These are phyloP conservation scores for Rhegmatorhina hoffmannsi DNA, from an alignment of 2,113 vertebrate species.

Conservation along the genomic window DNA sequence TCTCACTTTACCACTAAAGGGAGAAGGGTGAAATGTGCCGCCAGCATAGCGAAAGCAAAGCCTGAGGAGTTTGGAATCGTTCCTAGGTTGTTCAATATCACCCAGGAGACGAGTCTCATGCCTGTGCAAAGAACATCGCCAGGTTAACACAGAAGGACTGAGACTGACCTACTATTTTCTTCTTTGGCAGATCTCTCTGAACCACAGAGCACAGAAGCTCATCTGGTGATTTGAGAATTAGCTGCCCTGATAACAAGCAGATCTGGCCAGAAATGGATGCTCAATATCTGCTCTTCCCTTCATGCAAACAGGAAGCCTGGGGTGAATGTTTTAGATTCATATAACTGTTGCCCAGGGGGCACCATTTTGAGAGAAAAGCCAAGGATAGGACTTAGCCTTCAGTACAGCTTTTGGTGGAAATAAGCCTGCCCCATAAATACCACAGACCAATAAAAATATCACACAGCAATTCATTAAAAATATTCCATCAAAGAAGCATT, in stretches of 20 bases:
- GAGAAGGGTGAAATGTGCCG: not conserved
- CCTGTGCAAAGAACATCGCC: not conserved
- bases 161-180: constrained; percentile 32
- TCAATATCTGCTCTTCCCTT: not conserved
- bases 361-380: not conserved
- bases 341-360: not conserved
- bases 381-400: not conserved
- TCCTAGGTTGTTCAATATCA: constrained; percentile 30
- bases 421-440: not conserved
- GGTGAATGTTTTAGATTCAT: not conserved
- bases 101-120: not conserved
- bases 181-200: not conserved
- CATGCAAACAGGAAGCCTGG: not conserved
- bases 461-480: not conserved
- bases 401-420: not conserved
- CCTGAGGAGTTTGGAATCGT: not conserved
- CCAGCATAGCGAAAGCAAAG: not conserved
- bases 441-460: not conserved
- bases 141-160: not conserved
- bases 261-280: constrained; percentile 13
- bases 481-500: not conserved
- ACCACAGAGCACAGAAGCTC: not conserved
- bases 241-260: not conserved
- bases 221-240: not conserved
- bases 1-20: constrained; percentile 16